Evolutionary conservation across 2,888 invertebrate genomes (phyloP), one percentile per base, ranked within the genome.

Genomic region (Prosapia bicincta): DNA sequence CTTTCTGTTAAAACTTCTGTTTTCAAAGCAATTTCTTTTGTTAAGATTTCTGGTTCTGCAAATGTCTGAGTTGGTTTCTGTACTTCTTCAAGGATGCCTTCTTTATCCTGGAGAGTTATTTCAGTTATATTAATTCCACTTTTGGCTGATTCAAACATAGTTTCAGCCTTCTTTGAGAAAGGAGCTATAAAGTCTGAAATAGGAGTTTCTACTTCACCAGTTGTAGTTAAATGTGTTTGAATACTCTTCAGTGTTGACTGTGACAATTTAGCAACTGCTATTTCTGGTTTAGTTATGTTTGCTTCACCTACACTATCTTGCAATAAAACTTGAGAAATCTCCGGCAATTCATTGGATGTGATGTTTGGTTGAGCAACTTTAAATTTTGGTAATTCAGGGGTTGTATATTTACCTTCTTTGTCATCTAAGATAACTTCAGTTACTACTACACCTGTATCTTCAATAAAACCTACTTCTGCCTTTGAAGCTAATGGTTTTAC

Each of bases 331-430:
- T 86, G 81, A 86, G 86, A 76, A 81, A 82, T 76, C 81, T 82
- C 80, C 9, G 84, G 79, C 3, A 84, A 78, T 69, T 81, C 81
- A n/a, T 83, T 82, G 1, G 85, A 81, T 38, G 87, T 84, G 66
- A 90, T 82, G 75, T 88, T 86, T 26, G 88, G 77, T 72, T 84
- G 86, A n/a, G 91, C 91, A 80, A 84, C 87, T 43, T 84, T 85
- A 69, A 83, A 81, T 77, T 85, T 83, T n/a, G 85, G 84, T 76
- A 80, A 79, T 43, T 83, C 82, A 3, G 81, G 79, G 67, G 77
- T 72, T 26, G 77, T 77, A 43, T 82, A 80, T 70, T 79, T 78
- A 28, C 79, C 77, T 78, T 83, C 82, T 76, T 81, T 82, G 20
- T 82, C 81, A 72, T 81, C 81, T 71, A 78, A 72, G 30, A 78